Evolutionary conservation across 2,888 invertebrate species (phyloP), one percentile per base, ranked within the genome.

Genomic region (Drosophila basisetae): DNA sequence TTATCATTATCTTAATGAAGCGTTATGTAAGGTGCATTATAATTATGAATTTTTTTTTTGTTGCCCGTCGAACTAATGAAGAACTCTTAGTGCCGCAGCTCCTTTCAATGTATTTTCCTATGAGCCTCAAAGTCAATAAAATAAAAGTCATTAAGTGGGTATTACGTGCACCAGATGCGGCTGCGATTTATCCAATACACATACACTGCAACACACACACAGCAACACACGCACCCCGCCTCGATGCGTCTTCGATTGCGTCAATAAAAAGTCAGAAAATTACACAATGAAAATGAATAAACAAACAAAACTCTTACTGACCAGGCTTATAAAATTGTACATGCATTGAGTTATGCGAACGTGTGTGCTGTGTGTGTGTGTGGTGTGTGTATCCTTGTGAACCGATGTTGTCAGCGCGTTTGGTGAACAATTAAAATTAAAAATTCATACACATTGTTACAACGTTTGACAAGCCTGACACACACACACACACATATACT

Each of bases 1-100:
- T 91, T 90, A 90, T 90, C 91, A 88, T 88, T 91, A 91, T 91
- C 82, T 84, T 90, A 91, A 92, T 92, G 90, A 83, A 87, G 80
- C 83, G 86, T 91, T 89, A 88, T 89, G 80, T 90, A 86, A 91
- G 85, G 91, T 91, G 86, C 89, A 88, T 88, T 91, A 88, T 88
- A 91, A 89, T 91, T 91, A 91, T 82, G 83, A 80, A 80, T 85
- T 89, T 86, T 84, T 84, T 28, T 28, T 13, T 28, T 28, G 4
- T 56, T 77, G 68, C 39, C 50, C 28, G 59, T 62, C 56, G 63
- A 67, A 72, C 82, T 82, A 82, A 89, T 89, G 84, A 89, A 76
- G 83, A 61, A 69, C 71, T 69, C 63, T 73, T 52, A 43, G 50
- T 68, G 59, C 41, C 25, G 37, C 49, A 39, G 65, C 39, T 58